Base-by-base conservation (phyloP, 1,140 invertebrate genomes). In the Bacillus rossius region DNA sequence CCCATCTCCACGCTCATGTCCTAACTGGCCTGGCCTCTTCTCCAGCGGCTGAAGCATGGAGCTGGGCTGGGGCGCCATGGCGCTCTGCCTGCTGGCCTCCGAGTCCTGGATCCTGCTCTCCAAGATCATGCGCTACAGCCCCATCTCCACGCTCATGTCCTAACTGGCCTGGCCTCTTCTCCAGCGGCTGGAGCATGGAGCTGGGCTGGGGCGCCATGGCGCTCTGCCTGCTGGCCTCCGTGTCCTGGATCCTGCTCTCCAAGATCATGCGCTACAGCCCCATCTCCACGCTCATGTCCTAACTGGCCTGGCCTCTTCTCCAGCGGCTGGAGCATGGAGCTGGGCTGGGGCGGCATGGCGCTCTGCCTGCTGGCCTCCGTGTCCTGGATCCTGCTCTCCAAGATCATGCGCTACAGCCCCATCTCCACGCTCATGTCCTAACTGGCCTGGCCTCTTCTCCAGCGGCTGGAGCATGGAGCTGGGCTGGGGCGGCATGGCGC, bases 211-310 rank as follows among this genome's bases (percentile, higher is more conserved):
- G 84, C 16, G 89, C 89, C 2, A 87, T 92, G 0, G 83, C 82
- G 1, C 70, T 91, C 0, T 91, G 88, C 60, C 80, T 89, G 3
- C 81, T 89, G 17, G 87, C 90, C 0, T 86, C 86, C 0, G 74
- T 91, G 1, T 77, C 92, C 2, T 94, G 92, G 92, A 91, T 93
- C 45, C 74, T 93, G 34, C 77, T 94, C 14, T 91, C 89, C 14
- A 92, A 92, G 74, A 89, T 93, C 60, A 92, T 93, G 89, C 79
- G 91, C 64, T 92, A 92, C 71, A 91, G 88, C 73, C 89, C 89
- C 5, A 84, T 90, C 52, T 56, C 54, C 7, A 22, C 41, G 8
- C 14, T 48, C 20, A 20, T 43, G 5, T 56, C 40, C n/a, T n/a
- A n/a, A n/a, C n/a, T n/a, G n/a, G 0, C 86, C 86, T 0, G 77